These are phyloP conservation scores for Eumerus sabulonum DNA, from an alignment of 2,888 invertebrate species.

Conservation along the genomic window DNA sequence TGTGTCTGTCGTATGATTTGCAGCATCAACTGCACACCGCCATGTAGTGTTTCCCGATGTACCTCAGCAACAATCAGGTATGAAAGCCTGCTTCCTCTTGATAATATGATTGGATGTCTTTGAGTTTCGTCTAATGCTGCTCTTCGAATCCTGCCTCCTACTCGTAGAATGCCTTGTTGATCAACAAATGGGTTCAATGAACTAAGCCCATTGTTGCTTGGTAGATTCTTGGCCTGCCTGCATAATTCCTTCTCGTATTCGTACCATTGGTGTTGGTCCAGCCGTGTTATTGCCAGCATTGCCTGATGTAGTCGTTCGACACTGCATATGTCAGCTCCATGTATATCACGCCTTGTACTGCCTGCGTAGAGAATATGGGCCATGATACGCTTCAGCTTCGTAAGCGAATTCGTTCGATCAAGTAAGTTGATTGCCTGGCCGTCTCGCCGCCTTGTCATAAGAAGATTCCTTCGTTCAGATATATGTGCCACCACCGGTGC, in stretches of 20 bases:
- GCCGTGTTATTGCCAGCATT: constrained; percentile 10
- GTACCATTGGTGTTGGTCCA: constrained; percentile 23
- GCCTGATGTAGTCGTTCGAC: constrained; percentile 11
- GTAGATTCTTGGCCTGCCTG: constrained; percentile 12
- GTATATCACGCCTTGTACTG: background rate
- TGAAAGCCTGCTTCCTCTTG: constrained; percentile 7
- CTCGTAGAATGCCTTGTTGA: constrained; percentile 16
- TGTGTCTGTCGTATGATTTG: constrained; percentile 9
- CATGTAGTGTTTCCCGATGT: constrained; percentile 13
- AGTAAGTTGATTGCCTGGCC: too few relatives aligned
- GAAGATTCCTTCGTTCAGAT: too few relatives aligned
- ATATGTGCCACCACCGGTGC: constrained; percentile 21
- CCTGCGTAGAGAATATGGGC: constrained; percentile 15
- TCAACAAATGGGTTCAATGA: constrained; percentile 27
- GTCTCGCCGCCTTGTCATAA: too few relatives aligned
- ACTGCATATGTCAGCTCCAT: constrained; percentile 1
- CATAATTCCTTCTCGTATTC: constrained; percentile 18
- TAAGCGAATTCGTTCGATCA: background rate
- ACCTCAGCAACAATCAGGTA: constrained; percentile 6
- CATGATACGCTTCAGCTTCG: background rate
- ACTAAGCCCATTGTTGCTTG: constrained; percentile 10
- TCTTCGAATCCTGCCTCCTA: constrained; percentile 34
- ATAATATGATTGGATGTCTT: constrained; percentile 26
- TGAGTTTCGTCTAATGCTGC: constrained; percentile 19
- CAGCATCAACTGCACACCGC: constrained; percentile 14